phyloP scores from a whole-genome alignment of 2,113 vertebrate species.

The Callipepla californica region DNA sequence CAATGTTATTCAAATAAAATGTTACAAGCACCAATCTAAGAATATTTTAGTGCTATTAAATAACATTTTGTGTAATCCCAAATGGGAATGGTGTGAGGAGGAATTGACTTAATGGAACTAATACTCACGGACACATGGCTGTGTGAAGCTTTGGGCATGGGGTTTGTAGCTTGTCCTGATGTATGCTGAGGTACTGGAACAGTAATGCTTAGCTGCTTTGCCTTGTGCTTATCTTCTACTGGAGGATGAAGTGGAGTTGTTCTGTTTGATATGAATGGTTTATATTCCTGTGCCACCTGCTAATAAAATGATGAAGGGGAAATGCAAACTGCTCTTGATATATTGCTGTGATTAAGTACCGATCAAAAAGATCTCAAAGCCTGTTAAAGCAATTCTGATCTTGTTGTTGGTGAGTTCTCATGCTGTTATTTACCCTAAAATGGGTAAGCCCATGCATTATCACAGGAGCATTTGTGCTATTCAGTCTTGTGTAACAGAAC shows the following conservation, averaged over 20 bases:
- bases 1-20: not conserved
- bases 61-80: too few species aligned
- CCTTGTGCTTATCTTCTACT: not conserved
- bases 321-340: not conserved
- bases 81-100: not conserved
- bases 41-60: not conserved
- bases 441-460: not conserved
- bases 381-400: not conserved
- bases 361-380: not conserved
- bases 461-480: rapidly evolving
- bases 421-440: not conserved
- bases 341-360: not conserved
- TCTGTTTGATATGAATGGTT: not conserved
- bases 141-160: not conserved
- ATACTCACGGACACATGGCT: not conserved
- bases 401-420: not conserved
- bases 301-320: not conserved
- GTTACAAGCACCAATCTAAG: not conserved
- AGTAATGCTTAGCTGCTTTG: not conserved
- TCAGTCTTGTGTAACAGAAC: not conserved
- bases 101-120: not conserved
- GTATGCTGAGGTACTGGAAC: not conserved
- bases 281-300: not conserved
- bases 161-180: not conserved
- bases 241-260: not conserved